Evolutionary conservation across 2,888 invertebrate species (phyloP).

Genomic region (Beris chalybata): DNA sequence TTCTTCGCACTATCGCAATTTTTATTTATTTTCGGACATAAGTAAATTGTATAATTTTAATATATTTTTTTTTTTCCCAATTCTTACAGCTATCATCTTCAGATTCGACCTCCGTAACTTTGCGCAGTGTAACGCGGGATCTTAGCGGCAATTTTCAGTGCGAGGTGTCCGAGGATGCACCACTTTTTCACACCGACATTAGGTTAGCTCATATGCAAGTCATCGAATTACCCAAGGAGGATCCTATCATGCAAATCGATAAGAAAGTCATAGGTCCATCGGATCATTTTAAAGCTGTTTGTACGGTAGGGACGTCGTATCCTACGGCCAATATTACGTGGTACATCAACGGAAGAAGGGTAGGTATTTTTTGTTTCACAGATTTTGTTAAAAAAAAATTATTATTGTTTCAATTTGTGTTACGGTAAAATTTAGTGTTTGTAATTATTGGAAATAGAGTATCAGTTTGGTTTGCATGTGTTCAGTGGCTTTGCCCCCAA

Average conservation of each 20-base stretch:
- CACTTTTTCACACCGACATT: constrained; percentile 62
- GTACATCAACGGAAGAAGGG: constrained; percentile 60
- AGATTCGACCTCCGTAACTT: constrained; percentile 60
- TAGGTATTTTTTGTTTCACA: constrained; percentile 45
- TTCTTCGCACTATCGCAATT: too few relatives aligned
- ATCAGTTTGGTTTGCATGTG: too few relatives aligned
- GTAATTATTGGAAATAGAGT: too few relatives aligned
- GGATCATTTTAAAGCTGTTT: constrained; percentile 59
- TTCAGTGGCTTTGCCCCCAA: too few relatives aligned
- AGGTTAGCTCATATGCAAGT: constrained; percentile 60
- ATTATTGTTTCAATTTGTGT: too few relatives aligned
- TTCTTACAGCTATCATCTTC: constrained; percentile 58
- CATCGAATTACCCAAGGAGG: constrained; percentile 60
- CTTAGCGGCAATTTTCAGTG: constrained; percentile 62
- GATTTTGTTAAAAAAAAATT: too few relatives aligned
- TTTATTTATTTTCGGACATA: too few relatives aligned
- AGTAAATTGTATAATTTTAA: too few relatives aligned
- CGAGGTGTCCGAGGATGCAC: constrained; percentile 63
- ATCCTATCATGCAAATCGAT: constrained; percentile 59
- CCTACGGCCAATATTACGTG: constrained; percentile 62
- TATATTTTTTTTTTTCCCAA: constrained; percentile 15
- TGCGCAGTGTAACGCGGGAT: constrained; percentile 59
- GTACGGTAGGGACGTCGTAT: constrained; percentile 61
- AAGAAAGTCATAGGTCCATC: constrained; percentile 59
- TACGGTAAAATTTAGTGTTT: too few relatives aligned